phyloP scores from a whole-genome alignment of 2,888 invertebrate species.

The Melitaea athalia region DNA sequence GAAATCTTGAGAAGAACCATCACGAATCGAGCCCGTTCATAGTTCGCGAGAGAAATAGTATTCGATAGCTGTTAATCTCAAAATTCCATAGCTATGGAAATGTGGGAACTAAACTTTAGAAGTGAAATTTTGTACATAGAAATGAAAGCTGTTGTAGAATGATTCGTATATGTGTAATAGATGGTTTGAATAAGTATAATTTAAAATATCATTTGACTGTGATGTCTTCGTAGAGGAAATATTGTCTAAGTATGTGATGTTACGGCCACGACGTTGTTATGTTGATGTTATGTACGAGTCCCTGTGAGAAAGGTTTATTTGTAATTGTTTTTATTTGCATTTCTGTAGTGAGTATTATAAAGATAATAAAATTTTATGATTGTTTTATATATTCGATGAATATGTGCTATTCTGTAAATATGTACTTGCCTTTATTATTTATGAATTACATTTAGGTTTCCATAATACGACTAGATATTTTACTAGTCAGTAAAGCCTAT shows the following conservation, averaged over 20 bases:
- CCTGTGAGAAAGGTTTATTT: conserved; percentile 49
- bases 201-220: conserved; percentile 73
- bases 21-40: conserved; percentile 87
- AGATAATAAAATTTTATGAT: conserved; percentile 52
- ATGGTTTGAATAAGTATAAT: conserved; percentile 43
- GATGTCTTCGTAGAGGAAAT: conserved; percentile 80
- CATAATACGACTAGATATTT: conserved; percentile 75
- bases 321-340: conserved; percentile 65
- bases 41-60: conserved; percentile 69
- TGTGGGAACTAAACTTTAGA: conserved; percentile 42
- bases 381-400: conserved; percentile 65
- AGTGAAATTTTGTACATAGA: conserved; percentile 21
- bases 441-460: conserved; percentile 64
- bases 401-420: conserved; percentile 73
- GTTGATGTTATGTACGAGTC: conserved; percentile 66
- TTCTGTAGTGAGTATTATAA: conserved; percentile 59
- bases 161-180: conserved; percentile 19
- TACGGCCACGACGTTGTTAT: conserved; percentile 55
- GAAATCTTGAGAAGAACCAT: conserved; percentile 88
- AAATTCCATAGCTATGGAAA: conserved; percentile 19
- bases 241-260: conserved; percentile 64
- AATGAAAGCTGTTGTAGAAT: conserved; percentile 37
- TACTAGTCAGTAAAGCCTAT: conserved; percentile 68
- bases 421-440: conserved; percentile 74
- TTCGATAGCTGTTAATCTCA: conserved; percentile 65